Conservation (phyloP, 2,113 vertebrate species). For the Canis aureus region DNA sequence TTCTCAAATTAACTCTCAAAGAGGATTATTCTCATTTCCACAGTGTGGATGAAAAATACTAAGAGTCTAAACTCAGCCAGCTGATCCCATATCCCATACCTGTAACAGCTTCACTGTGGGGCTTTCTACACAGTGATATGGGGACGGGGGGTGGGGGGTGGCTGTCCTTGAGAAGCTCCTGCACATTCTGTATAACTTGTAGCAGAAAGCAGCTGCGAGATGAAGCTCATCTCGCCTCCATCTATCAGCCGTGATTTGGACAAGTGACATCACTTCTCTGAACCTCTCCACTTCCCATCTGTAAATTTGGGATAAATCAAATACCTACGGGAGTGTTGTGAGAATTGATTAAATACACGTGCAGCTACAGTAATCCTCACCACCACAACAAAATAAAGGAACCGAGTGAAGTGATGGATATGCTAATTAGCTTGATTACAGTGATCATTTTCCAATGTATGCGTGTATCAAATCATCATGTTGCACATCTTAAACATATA, state of each 20-base stretch:
- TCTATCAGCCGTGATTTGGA: neutral
- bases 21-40: neutral
- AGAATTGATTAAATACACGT: neutral
- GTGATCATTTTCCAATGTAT: neutral
- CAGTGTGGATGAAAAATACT: neutral
- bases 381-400: neutral
- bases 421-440: neutral
- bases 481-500: neutral
- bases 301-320: neutral
- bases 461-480: neutral
- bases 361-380: neutral
- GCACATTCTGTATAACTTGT: neutral
- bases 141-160: neutral
- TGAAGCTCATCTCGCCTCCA: neutral
- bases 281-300: neutral
- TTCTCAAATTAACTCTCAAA: neutral
- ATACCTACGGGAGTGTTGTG: neutral
- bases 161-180: neutral
- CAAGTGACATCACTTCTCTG: neutral
- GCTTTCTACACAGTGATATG: neutral
- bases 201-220: neutral
- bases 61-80: neutral
- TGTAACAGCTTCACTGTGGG: neutral
- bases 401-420: accelerated
- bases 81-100: neutral